These are phyloP conservation scores for Ennomos fuscantarius DNA, from an alignment of 2,888 invertebrate species.

Conservation along the genomic window DNA sequence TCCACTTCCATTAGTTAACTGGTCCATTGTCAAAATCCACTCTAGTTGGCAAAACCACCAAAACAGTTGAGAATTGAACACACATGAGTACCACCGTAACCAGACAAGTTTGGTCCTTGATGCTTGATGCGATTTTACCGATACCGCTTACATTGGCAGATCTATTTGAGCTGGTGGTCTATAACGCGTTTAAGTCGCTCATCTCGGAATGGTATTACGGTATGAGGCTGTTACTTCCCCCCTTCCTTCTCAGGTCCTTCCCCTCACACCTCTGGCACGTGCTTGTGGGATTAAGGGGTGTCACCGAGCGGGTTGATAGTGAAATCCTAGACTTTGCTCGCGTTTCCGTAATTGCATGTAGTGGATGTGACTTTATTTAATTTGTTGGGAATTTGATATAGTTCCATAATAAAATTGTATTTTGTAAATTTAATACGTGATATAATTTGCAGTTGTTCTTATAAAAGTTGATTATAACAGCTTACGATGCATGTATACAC, in stretches of 20 bases:
- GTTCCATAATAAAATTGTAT: slow-evolving; percentile 7
- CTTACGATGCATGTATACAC: too few species aligned
- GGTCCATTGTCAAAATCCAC: slow-evolving; percentile 79
- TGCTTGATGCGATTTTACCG: slow-evolving; percentile 47
- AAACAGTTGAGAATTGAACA: slow-evolving; percentile 75
- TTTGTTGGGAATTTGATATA: slow-evolving; percentile 34
- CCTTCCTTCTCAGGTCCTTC: slow-evolving; percentile 40
- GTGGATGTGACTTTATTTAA: slow-evolving; percentile 38
- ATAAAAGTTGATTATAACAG: too few species aligned
- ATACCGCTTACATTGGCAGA: slow-evolving; percentile 44
- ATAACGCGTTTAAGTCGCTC: slow-evolving; percentile 82
- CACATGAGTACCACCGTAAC: slow-evolving; percentile 41
- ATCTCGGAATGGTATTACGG: slow-evolving; percentile 83
- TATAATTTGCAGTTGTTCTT: neutral
- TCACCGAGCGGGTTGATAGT: slow-evolving; percentile 46
- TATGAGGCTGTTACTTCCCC: slow-evolving; percentile 61
- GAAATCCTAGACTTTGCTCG: slow-evolving; percentile 38
- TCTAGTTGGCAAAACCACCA: slow-evolving; percentile 72
- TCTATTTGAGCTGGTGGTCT: slow-evolving; percentile 60
- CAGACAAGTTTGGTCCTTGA: slow-evolving; percentile 55
- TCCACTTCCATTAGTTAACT: slow-evolving; percentile 78
- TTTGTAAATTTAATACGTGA: slow-evolving; percentile 23
- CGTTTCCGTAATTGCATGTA: slow-evolving; percentile 35
- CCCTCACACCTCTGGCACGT: slow-evolving; percentile 63
- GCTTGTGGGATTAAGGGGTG: slow-evolving; percentile 71